Evolutionary conservation across 1,140 invertebrate species (phyloP), one percentile per base, ranked within the genome.

Genomic region (Plectus sambesii): DNA sequence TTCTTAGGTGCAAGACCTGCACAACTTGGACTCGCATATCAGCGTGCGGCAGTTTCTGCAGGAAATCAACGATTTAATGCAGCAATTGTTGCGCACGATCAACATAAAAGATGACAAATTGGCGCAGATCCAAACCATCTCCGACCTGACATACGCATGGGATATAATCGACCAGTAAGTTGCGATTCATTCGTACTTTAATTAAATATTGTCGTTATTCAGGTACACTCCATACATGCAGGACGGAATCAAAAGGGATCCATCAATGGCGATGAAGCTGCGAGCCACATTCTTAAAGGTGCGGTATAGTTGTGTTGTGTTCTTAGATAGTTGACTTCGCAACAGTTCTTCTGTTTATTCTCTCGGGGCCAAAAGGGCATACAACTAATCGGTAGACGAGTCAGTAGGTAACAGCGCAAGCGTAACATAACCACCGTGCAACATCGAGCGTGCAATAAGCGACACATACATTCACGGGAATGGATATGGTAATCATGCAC

Each of bases 131-230:
- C 85, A 94, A 72, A 84, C 93, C 51, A 82, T 94, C 25, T 85
- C 83, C 38, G 90, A 97, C 74, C 78, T 94, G 39, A 88, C 86
- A 60, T 97, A 96, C 70, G 88, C 87, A 2, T 96, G 90, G 88
- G 81, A 82, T 56, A 78, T 89, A 3, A 84, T 96, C 57, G 86
- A 94, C 67, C 79, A 79, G 51, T 93, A 82, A 59, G 35, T n/a
- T n/a, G n/a, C n/a, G n/a, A n/a, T n/a, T n/a, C n/a, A n/a, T n/a
- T n/a, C n/a, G n/a, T n/a, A n/a, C n/a, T n/a, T n/a, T n/a, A n/a
- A n/a, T n/a, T n/a, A n/a, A n/a, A n/a, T n/a, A n/a, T n/a, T n/a
- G n/a, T n/a, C n/a, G n/a, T n/a, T n/a, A 59, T 63, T n/a, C 49
- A 74, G 73, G 55, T 77, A 73, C 55, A 90, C 87, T 8, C 69